These are phyloP conservation scores for Motacilla alba DNA, from an alignment of 2,113 vertebrate genomes.

Conservation along the genomic window DNA sequence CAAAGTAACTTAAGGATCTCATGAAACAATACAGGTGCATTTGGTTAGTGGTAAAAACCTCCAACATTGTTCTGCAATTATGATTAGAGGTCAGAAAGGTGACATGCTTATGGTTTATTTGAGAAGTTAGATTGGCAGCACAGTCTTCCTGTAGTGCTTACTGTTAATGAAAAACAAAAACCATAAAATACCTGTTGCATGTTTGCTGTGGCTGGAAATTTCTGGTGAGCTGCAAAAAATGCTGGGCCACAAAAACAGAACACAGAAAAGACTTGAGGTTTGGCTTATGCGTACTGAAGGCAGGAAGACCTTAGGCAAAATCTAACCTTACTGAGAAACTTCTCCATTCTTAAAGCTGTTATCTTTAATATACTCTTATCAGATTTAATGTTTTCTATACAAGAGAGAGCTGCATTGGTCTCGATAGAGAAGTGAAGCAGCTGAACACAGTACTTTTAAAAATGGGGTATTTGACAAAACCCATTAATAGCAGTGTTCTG, in stretches of 20 bases:
- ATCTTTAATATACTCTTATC: not conserved
- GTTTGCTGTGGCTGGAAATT: not conserved
- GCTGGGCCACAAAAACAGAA: not conserved
- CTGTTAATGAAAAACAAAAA: not conserved
- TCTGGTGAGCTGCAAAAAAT: not conserved
- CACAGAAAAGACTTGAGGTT: not conserved
- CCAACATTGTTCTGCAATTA: not conserved
- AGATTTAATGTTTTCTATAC: not conserved
- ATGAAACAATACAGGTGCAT: not conserved
- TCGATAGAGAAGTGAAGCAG: constrained; percentile 4
- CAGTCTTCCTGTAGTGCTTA: not conserved
- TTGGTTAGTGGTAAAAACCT: not conserved
- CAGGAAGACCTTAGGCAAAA: not conserved
- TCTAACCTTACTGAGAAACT: not conserved
- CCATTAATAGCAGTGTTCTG: not conserved
- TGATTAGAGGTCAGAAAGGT: not conserved
- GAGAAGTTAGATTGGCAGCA: not conserved
- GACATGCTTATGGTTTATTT: not conserved
- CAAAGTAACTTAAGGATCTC: not conserved
- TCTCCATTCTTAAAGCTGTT: not conserved
- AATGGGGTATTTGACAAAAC: constrained; percentile 15
- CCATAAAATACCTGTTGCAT: not conserved
- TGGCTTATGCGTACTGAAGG: not conserved
- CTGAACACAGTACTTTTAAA: not conserved
- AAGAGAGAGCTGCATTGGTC: not conserved